Percentiles rank a stretch among this genome's conserved stretches.
Evolutionary conservation across 2,888 invertebrate genomes (phyloP).

Genomic region (Drosophila rubida): DNA sequence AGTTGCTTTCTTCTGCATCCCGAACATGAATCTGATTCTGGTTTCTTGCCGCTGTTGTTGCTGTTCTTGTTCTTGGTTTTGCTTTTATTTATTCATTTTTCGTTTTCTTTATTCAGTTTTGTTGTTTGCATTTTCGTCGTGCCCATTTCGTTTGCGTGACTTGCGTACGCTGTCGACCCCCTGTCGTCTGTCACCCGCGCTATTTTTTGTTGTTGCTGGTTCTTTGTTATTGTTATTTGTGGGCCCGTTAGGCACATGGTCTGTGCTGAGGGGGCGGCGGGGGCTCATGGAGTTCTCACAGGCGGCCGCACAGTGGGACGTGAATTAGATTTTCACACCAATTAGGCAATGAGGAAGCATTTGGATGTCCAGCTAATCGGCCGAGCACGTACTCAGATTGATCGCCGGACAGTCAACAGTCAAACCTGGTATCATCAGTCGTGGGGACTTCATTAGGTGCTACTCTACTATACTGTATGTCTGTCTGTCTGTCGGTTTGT

Average conservation of each 20-base stretch:
- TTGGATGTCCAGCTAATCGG: conserved; percentile 58
- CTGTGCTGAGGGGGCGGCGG: conserved; percentile 8
- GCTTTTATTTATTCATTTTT: conserved; percentile 58
- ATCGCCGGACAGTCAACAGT: conserved; percentile 43
- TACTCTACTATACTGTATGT: not conserved
- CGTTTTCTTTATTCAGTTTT: conserved; percentile 38
- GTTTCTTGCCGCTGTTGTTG: conserved; percentile 37
- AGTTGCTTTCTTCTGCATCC: conserved; percentile 66
- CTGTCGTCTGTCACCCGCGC: conserved; percentile 21
- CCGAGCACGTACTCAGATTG: conserved; percentile 62
- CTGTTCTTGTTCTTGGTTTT: conserved; percentile 40
- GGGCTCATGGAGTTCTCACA: conserved; percentile 22
- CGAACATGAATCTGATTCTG: conserved; percentile 66
- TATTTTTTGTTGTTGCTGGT: conserved; percentile 5
- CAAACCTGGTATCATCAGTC: conserved; percentile 43
- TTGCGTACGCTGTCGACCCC: conserved; percentile 53
- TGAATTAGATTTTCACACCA: conserved; percentile 68
- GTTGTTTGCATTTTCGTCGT: conserved; percentile 48
- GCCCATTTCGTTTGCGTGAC: conserved; percentile 80
- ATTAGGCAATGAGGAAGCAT: conserved; percentile 75
- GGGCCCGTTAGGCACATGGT: conserved; percentile 30
- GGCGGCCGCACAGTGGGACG: conserved; percentile 61
- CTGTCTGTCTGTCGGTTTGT: conserved; percentile 1
- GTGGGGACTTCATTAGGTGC: conserved; percentile 59
- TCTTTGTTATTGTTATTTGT: conserved; percentile 48